phyloP scores from a whole-genome alignment of 37 sponge, comb jelly and placozoan species.

The Hexactinellida sp. region DNA sequence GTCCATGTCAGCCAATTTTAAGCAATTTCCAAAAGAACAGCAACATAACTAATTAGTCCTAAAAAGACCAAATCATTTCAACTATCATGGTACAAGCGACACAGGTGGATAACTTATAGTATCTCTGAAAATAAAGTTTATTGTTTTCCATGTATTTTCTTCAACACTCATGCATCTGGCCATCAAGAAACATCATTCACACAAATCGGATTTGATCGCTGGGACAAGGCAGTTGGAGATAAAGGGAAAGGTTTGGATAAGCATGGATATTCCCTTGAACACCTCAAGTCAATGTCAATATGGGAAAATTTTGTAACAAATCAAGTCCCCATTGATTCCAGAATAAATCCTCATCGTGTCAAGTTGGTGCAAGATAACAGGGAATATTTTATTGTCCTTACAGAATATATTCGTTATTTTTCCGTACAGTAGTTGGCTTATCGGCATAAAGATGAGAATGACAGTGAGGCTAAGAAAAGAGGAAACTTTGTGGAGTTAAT shows the following conservation, averaged over 20 bases:
- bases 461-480: background rate
- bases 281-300: background rate
- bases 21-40: background rate
- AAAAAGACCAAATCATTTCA: background rate
- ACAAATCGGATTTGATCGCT: too few species aligned
- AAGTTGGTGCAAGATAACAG: background rate
- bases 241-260: background rate
- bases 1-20: background rate
- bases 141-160: too few species aligned
- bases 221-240: too few species aligned
- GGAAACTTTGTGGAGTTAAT: background rate
- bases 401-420: background rate
- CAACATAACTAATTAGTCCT: background rate
- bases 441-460: background rate
- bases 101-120: too few species aligned
- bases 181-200: too few species aligned
- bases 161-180: too few species aligned
- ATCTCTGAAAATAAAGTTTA: too few species aligned
- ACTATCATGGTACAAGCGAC: too few species aligned
- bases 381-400: background rate
- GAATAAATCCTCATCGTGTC: background rate
- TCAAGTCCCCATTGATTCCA: background rate
- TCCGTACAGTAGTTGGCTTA: background rate
- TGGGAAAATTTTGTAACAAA: background rate
- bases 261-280: background rate